Base-by-base conservation (phyloP, 2,797 vertebrate genomes). In the Ptychadena robeensis region DNA sequence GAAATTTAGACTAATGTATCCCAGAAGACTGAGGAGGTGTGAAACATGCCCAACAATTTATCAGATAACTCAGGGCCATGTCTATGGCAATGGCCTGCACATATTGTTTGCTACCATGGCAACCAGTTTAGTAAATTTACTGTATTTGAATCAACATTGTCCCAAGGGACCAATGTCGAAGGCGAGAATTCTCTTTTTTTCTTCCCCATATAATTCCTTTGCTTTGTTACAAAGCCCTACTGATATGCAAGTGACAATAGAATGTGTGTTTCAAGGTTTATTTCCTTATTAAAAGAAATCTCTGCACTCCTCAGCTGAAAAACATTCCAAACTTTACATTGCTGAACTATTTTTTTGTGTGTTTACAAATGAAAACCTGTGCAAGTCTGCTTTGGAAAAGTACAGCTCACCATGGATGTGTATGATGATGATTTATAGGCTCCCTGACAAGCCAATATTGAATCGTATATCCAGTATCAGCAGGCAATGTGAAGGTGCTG, bases 41-140 rank as follows among this genome's bases (percentile, higher is more conserved):
- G 59, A 80, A 85, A 75, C 72, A 80, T 76, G 35, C 64, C 72
- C 78, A 80, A 80, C 78, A 80, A 85, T 85, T 64, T 86, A 87
- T 73, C 82, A 86, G 85, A 83, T 86, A 78, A 87, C 66, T 69
- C 66, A 79, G 79, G 80, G 48, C 37, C 85, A 89, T 83, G 87
- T 91, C 86, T 86, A 82, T 82, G 85, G 82, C 86, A 86, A 57
- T 76, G 85, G 86, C 86, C 86, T 88, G 79, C 81, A 79, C 9
- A 76, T 85, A 87, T 87, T 82, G 48, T 86, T 85, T 61, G 88
- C 89, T 91, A 87, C 91, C 90, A 92, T 89, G 73, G 88, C 86
- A 92, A 94, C 91, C 9, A 27, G 38, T 85, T 85, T 82, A 83
- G 85, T 75, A 87, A 81, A 57, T 87, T 86, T 80, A 81, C 73